Evolutionary conservation across 2,888 invertebrate species (phyloP).

Genomic region (Sphecodes monilicornis): DNA sequence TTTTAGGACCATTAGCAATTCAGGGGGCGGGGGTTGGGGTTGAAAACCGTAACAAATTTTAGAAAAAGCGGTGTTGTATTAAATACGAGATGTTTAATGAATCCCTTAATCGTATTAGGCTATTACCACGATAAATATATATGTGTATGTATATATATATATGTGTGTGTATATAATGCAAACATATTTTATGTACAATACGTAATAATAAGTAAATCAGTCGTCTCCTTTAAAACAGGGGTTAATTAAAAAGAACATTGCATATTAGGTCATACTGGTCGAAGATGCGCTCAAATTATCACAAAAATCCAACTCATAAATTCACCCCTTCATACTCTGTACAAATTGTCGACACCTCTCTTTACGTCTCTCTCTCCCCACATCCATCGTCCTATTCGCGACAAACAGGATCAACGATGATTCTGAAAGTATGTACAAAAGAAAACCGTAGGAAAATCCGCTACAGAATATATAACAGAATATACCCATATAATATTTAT

Average conservation of each 20-base stretch:
- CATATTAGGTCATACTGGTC: conserved; percentile 16
- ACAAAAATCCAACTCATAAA: conserved; percentile 15
- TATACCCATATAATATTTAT: neutral
- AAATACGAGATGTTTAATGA: conserved; percentile 7
- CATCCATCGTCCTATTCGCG: conserved; percentile 18
- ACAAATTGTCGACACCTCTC: neutral
- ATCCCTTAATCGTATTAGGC: conserved; percentile 16
- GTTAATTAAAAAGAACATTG: conserved; percentile 28
- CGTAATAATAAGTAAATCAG: conserved; percentile 43
- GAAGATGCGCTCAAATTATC: conserved; percentile 17
- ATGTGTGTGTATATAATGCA: neutral
- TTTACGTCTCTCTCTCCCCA: neutral
- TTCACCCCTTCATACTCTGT: conserved; percentile 21
- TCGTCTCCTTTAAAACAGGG: conserved; percentile 28
- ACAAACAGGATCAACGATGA: conserved; percentile 33
- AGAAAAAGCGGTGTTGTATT: conserved; percentile 12
- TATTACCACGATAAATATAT: conserved; percentile 32
- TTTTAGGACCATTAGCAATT: neutral
- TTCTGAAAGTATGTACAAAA: conserved; percentile 48
- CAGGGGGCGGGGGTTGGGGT: neutral
- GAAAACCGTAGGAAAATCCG: conserved; percentile 20
- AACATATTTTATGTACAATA: conserved; percentile 24
- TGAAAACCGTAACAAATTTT: conserved; percentile 6
- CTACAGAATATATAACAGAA: neutral
- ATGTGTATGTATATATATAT: neutral